Percentiles rank a stretch among this genome's conserved stretches.
Evolutionary conservation across 1,140 invertebrate genomes (phyloP).

Genomic region (Drosophila serrata): DNA sequence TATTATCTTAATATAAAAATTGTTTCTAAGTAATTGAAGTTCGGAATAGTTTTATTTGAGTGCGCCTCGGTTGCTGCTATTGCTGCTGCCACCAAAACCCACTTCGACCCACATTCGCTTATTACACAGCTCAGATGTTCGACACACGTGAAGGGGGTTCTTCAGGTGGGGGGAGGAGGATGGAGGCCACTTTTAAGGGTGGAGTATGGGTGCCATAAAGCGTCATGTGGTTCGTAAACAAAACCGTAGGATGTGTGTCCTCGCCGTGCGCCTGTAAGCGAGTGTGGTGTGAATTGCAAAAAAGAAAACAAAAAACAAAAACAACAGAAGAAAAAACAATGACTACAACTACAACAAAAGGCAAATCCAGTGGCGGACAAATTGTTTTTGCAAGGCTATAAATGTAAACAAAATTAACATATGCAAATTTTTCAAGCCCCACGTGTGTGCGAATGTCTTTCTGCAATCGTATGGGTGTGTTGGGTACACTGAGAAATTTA

Average conservation of each 20-base stretch:
- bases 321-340: slow-evolving; percentile 16
- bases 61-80: slow-evolving; percentile 8
- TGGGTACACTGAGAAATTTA: neutral
- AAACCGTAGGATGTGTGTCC: slow-evolving; percentile 36
- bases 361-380: slow-evolving; percentile 59
- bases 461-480: neutral
- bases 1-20: neutral
- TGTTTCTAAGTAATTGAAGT: neutral
- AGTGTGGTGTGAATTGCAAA: slow-evolving; percentile 71
- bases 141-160: slow-evolving; percentile 17
- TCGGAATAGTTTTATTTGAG: neutral
- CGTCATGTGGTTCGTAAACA: slow-evolving; percentile 71
- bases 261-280: slow-evolving; percentile 16
- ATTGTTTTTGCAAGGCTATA: slow-evolving; percentile 81
- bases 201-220: slow-evolving; percentile 52
- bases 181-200: neutral
- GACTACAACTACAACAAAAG: slow-evolving; percentile 19
- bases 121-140: slow-evolving; percentile 62
- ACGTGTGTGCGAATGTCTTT: slow-evolving; percentile 43
- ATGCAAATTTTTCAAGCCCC: slow-evolving; percentile 73
- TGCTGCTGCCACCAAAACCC: neutral
- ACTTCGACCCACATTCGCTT: slow-evolving; percentile 57
- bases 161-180: neutral
- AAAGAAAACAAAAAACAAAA: slow-evolving; percentile 4
- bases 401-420: slow-evolving; percentile 83